A percentile compares a stretch with the other conserved stretches of the same genome.
These are phyloP conservation scores for Danio tinwini DNA, from an alignment of 2,797 vertebrate species.

Conservation along the genomic window DNA sequence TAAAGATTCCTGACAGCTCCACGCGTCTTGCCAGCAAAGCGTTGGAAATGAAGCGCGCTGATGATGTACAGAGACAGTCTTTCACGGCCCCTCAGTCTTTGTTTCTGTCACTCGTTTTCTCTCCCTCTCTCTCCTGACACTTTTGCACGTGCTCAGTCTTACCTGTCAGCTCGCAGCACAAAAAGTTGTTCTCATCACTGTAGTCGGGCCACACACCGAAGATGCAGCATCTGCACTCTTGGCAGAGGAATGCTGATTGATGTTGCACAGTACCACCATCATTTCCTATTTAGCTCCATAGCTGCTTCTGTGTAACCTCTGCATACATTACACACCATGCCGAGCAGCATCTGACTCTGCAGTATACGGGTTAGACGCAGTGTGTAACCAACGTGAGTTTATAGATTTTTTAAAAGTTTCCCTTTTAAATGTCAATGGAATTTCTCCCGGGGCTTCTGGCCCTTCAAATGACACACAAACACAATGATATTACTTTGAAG, in stretches of 20 bases:
- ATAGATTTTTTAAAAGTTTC: slow-evolving; percentile 33
- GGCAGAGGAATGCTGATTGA: slow-evolving; percentile 36
- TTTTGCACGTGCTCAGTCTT: slow-evolving; percentile 36
- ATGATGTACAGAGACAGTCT: slow-evolving; percentile 50
- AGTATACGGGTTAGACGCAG: background rate
- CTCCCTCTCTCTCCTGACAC: slow-evolving; percentile 29
- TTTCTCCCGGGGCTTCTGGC: slow-evolving; percentile 23
- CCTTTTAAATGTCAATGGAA: slow-evolving; percentile 39
- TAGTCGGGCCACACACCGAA: slow-evolving; percentile 31
- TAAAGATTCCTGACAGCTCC: slow-evolving; percentile 52
- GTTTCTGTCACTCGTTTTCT: slow-evolving; percentile 44
- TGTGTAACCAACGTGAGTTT: slow-evolving; percentile 20
- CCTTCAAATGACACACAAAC: slow-evolving; percentile 25
- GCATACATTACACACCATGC: slow-evolving; percentile 33
- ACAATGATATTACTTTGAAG: slow-evolving; percentile 1
- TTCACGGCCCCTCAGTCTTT: slow-evolving; percentile 46
- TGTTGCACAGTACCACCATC: slow-evolving; percentile 48
- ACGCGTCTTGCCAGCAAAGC: slow-evolving; percentile 36
- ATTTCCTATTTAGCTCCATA: slow-evolving; percentile 52
- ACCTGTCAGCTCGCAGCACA: slow-evolving; percentile 44
- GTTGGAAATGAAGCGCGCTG: slow-evolving; percentile 44
- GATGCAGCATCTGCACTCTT: slow-evolving; percentile 42
- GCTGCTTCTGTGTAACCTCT: slow-evolving; percentile 22
- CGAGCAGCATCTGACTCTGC: slow-evolving; percentile 16
- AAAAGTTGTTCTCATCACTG: slow-evolving; percentile 41